Base-by-base conservation (phyloP, 2,797 vertebrate species). In the Phataginus tricuspis region DNA sequence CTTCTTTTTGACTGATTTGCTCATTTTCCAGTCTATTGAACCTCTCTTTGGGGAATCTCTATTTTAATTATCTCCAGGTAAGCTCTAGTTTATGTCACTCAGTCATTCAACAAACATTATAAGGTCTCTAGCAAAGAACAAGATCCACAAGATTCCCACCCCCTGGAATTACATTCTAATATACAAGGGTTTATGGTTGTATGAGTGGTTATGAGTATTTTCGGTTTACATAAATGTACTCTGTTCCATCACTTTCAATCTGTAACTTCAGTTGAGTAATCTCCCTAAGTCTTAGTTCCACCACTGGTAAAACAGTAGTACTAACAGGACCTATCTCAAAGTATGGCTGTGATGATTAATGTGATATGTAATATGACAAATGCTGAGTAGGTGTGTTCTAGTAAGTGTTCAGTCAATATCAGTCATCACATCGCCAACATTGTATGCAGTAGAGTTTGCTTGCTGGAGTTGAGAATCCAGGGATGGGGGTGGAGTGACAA, bases 61-160 rank as follows among this genome's bases (percentile, higher is more conserved):
- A n/a, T 61, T 92, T 96, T 89, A 79, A 27, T 86, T 6, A 64
- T 39, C 31, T 66, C 19, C 2, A 78, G 68, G n/a, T 7, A 89
- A 72, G 29, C 23, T 95, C 25, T 87, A 25, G 57, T 83, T 94
- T 55, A 82, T 63, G 57, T 57, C 14, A 89, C 31, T 74, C 13
- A 61, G 39, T 85, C 63, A 37, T 55, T 96, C n/a, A 86, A 68
- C 42, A 93, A 68, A 87, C 19, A 85, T 78, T 42, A 72, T 15
- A 57, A 10, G 63, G 3, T 80, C 25, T 42, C n/a, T 9, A 61
- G 39, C 45, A 95, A 92, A 61, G 9, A 87, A 90, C 11, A 88
- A 88, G 16, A 72, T 53, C 21, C 83, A 91, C 4, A 74, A 83
- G 19, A 77, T 91, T 85, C 71, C 80, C 14, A 31, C 4, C 19